A percentile compares a stretch with the other conserved stretches of the same genome.
phyloP scores from a whole-genome alignment of 2,797 vertebrate species.

The Amblyopsis hoosieri region DNA sequence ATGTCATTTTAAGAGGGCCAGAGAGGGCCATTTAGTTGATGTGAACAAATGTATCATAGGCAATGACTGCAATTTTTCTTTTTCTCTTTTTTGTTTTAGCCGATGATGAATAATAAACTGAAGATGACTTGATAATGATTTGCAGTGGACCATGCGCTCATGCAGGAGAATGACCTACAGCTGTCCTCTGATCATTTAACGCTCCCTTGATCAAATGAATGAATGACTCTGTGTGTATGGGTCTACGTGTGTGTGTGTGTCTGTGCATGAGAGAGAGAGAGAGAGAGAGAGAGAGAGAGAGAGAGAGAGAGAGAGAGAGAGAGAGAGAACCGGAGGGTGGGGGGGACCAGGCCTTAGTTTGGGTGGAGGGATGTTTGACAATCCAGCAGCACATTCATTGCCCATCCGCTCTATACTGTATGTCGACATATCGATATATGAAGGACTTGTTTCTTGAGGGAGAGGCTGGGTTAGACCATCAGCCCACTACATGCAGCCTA shows the following conservation, averaged over 20 bases:
- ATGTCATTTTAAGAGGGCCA: too few relatives aligned
- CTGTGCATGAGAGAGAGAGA: background rate
- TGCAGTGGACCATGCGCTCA: too few relatives aligned
- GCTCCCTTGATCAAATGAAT: background rate
- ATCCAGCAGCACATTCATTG: constrained; percentile 10
- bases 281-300: background rate
- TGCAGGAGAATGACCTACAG: background rate
- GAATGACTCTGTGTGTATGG: background rate
- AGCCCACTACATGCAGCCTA: constrained; percentile 10
- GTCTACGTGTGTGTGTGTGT: background rate
- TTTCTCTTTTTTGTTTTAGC: too few relatives aligned
- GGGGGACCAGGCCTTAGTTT: background rate
- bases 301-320: background rate
- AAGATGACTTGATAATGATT: too few relatives aligned
- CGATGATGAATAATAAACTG: too few relatives aligned
- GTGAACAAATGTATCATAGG: too few relatives aligned
- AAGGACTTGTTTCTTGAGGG: constrained; percentile 30
- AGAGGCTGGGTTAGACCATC: constrained; percentile 15
- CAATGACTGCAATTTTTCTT: too few relatives aligned
- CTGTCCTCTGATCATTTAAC: background rate
- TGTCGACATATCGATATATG: constrained; percentile 46
- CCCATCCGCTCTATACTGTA: constrained; percentile 41
- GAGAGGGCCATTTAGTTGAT: too few relatives aligned
- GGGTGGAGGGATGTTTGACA: background rate
- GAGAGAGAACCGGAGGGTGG: background rate